phyloP scores from a whole-genome alignment of 2,888 invertebrate genomes.

The Timandra comae region DNA sequence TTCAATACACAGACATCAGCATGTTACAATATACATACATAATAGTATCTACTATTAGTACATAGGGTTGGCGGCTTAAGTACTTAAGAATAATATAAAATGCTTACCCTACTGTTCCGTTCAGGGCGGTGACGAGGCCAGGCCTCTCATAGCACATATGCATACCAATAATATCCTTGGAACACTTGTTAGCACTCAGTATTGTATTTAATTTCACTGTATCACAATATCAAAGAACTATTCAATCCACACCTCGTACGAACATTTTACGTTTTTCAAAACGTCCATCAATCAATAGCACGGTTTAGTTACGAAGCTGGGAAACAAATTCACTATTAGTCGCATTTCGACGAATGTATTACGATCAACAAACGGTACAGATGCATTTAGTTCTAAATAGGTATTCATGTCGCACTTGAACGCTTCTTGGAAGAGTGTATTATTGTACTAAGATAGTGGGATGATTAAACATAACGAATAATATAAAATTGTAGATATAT shows the following conservation, averaged over 20 bases:
- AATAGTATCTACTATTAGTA: too few relatives aligned
- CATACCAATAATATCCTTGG: conserved; percentile 58
- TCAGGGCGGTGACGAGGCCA: conserved; percentile 64
- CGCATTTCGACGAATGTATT: conserved; percentile 27
- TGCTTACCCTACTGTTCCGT: conserved; percentile 66
- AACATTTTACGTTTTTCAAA: conserved; percentile 54
- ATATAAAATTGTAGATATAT: too few relatives aligned
- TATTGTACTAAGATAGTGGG: too few relatives aligned
- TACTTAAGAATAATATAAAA: conserved; percentile 8
- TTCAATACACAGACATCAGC: too few relatives aligned
- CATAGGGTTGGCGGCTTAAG: too few relatives aligned
- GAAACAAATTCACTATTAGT: conserved; percentile 41
- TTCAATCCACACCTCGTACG: conserved; percentile 63
- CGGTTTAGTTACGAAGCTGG: conserved; percentile 27
- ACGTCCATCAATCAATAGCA: conserved; percentile 32
- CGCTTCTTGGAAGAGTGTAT: conserved; percentile 30
- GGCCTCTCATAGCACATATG: conserved; percentile 74
- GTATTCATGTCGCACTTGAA: conserved; percentile 37
- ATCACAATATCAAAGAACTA: conserved; percentile 26
- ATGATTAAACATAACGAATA: too few relatives aligned
- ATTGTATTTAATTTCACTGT: conserved; percentile 19
- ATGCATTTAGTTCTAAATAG: conserved; percentile 22
- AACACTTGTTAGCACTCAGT: conserved; percentile 41
- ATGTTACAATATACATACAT: too few relatives aligned
- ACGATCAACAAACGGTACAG: conserved; percentile 16